Conservation (phyloP, 37 sponge, comb jelly and placozoan genomes). For the Spongia lamella region DNA sequence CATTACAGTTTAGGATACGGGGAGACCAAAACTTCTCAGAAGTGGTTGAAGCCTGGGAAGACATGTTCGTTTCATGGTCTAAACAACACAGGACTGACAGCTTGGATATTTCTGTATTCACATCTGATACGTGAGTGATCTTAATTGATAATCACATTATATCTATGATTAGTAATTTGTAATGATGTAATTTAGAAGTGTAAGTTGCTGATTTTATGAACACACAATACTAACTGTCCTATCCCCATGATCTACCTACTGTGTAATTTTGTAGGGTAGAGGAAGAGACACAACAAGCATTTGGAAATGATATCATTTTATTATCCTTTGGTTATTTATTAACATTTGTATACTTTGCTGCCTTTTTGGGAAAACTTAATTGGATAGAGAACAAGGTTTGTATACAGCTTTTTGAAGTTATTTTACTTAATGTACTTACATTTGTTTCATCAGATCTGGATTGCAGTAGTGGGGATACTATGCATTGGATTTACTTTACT, state of each 20-base stretch:
- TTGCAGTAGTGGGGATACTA: conserved; percentile 12
- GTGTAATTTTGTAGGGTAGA: neutral
- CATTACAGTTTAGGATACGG: neutral
- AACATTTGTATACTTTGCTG: conserved; percentile 9
- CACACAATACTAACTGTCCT: neutral
- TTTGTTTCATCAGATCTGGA: neutral
- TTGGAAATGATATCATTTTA: conserved; percentile 2
- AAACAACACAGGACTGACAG: neutral
- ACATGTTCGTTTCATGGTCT: neutral
- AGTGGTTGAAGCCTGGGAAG: neutral
- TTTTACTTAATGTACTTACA: neutral
- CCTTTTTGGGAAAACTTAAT: conserved; percentile 5
- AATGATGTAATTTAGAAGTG: too few relatives aligned
- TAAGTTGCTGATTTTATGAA: too few relatives aligned
- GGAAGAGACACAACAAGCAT: conserved; percentile 8
- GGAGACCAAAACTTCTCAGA: neutral
- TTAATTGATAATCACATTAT: neutral
- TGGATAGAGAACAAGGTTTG: conserved; percentile 5
- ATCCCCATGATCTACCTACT: neutral
- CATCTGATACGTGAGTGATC: conserved; percentile 12
- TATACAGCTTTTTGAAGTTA: neutral
- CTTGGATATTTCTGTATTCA: neutral
- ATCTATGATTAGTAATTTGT: neutral
- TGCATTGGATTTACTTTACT: conserved; percentile 19
- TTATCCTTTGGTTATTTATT: neutral